A percentile compares a stretch with the other conserved stretches of the same genome.
These are phyloP conservation scores for Cremastinae sp. DNA, from an alignment of 2,888 invertebrate genomes.

Conservation along the genomic window DNA sequence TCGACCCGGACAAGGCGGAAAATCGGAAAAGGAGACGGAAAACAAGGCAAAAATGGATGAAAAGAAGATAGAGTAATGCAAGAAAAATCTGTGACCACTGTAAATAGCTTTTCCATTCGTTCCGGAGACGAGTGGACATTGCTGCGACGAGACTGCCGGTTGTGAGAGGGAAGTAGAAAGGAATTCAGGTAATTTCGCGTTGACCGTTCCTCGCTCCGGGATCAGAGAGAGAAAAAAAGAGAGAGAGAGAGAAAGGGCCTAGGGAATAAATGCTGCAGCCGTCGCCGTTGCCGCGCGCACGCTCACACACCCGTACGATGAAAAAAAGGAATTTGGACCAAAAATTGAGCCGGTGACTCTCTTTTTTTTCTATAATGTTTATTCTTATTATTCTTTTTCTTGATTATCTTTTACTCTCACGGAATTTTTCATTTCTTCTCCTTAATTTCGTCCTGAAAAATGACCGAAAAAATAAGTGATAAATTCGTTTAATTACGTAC, in stretches of 20 bases:
- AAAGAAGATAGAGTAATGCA: background rate
- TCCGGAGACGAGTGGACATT: conserved; percentile 20
- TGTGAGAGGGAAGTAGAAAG: conserved; percentile 43
- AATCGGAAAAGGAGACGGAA: background rate
- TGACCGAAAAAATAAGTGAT: background rate
- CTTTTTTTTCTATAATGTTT: no score
- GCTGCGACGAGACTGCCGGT: conserved; percentile 51
- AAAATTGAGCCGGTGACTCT: conserved; percentile 20
- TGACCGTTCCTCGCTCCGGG: conserved; percentile 6
- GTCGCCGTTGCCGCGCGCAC: no score
- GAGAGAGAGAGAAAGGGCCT: conserved; percentile 20
- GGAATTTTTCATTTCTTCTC: conserved; percentile 1
- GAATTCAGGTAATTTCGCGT: conserved; percentile 54
- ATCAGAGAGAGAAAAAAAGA: conserved; percentile 34
- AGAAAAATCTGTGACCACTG: conserved; percentile 29
- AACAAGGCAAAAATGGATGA: no score
- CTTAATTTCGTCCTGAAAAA: conserved; percentile 19
- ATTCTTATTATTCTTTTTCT: background rate
- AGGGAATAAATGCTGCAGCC: conserved; percentile 7
- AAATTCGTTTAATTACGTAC: conserved; percentile 37
- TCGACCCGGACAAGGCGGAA: background rate
- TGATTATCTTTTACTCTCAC: conserved; percentile 16
- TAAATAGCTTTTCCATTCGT: conserved; percentile 34
- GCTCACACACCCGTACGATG: conserved; percentile 5
- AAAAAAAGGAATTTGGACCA: conserved; percentile 13